Conservation (phyloP, 2,888 invertebrate species). For the Lepidochitona cinerea region DNA sequence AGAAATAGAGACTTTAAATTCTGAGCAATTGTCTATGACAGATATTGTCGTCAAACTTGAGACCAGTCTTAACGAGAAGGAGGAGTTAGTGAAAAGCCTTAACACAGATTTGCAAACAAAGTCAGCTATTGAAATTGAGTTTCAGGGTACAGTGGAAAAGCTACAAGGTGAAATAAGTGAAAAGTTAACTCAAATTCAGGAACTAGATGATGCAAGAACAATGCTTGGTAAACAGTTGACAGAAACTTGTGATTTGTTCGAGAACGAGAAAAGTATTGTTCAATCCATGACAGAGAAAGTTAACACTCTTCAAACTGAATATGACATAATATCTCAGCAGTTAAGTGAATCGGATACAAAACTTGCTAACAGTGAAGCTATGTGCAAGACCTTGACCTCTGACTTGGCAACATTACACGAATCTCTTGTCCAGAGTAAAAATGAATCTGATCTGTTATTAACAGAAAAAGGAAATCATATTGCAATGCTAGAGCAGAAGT, state of each 20-base stretch:
- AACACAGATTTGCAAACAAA: neutral
- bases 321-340: too few relatives aligned
- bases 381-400: neutral
- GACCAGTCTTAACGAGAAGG: neutral
- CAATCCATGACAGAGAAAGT: neutral
- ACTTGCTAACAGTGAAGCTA: neutral
- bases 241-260: too few relatives aligned
- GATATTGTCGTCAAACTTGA: neutral
- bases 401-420: neutral
- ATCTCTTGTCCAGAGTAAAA: neutral
- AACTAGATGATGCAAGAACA: neutral
- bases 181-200: neutral
- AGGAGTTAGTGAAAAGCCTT: neutral
- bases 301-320: neutral
- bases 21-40: neutral
- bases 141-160: neutral
- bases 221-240: too few relatives aligned
- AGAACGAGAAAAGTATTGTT: neutral
- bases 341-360: neutral
- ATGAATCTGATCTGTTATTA: conserved; percentile 20
- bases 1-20: neutral
- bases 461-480: conserved; percentile 30
- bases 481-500: neutral
- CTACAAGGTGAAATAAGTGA: neutral
- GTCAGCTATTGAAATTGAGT: neutral